Evolutionary conservation across 2,888 invertebrate genomes (phyloP), one percentile per base, ranked within the genome.

Genomic region (Abscondita cerata): DNA sequence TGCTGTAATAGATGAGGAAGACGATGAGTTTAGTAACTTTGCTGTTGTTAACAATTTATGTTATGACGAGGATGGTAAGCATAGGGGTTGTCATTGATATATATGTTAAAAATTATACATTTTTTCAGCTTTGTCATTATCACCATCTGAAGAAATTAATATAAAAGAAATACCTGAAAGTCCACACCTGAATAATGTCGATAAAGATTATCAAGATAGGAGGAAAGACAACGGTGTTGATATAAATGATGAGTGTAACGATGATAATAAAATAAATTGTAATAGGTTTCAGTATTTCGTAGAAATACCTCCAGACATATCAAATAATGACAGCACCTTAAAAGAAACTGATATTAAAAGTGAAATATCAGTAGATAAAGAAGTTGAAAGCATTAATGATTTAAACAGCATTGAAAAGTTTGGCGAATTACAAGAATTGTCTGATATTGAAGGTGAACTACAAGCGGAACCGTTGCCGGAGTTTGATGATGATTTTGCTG

Each of bases 1-100:
- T 54, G 73, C 75, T 53, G 77, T 74, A 50, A 80, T 82, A 64
- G 82, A 82, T 51, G 82, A 81, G 20, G 79, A 80, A 59, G 80
- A 82, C 18, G 36, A 36, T 9, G 44, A 44, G 19, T 44, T 44
- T 19, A 19, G 44, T 16, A 44, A 15, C 15, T 44, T 44, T 18
- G 19, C 44, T 9, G 19, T 44, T n/a, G 44, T 18, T 11, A 19
- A 11, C 11, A 19, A 16, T 19, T 16, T 18, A 18, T 18, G 8
- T 18, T 44, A 11, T 8, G 44, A 44, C 11, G 11, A 15, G 13
- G 44, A 44, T 44, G 44, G 44, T 40, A 13, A 40, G 40, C 5
- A 12, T n/a, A n/a, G n/a, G n/a, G n/a, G n/a, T 1, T 44, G 19
- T 13, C 15, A 3, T 16, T 41, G 8, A 41, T 1, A 41, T 38